Conservation (phyloP, 2,797 vertebrate genomes). For the Anomalospiza imberbis region DNA sequence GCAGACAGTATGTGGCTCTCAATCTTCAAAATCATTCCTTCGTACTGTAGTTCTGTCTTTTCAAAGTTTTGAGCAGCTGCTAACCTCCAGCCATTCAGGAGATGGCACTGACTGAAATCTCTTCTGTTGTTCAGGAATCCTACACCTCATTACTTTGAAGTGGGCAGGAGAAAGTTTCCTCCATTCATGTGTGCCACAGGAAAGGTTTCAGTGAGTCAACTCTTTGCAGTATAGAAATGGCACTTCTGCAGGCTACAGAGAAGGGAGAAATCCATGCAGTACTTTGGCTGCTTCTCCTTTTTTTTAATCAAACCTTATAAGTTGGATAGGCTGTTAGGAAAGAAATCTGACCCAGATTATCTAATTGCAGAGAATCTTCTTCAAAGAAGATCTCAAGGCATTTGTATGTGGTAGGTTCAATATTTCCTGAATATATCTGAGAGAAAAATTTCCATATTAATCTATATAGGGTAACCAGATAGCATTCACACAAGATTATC, state of each 20-base stretch:
- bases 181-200: not conserved
- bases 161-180: not conserved
- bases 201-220: not conserved
- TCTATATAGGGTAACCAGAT: not conserved
- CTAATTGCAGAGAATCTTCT: not conserved
- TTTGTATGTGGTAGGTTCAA: not conserved
- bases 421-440: not conserved
- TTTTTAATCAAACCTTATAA: not conserved
- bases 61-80: not conserved
- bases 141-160: not conserved
- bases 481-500: not conserved
- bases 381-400: not conserved
- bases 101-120: not conserved
- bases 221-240: not conserved
- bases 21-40: not conserved
- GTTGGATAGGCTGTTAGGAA: not conserved
- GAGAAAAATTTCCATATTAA: not conserved
- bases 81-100: not conserved
- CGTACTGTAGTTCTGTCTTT: not conserved
- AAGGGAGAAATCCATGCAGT: not conserved
- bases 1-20: not conserved
- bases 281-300: not conserved
- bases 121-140: not conserved
- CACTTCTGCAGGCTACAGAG: not conserved
- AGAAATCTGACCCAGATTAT: conserved; percentile 1